Evolutionary conservation across 2,888 invertebrate species (phyloP), one percentile per base, ranked within the genome.

Genomic region (Ectemnius cavifrons): DNA sequence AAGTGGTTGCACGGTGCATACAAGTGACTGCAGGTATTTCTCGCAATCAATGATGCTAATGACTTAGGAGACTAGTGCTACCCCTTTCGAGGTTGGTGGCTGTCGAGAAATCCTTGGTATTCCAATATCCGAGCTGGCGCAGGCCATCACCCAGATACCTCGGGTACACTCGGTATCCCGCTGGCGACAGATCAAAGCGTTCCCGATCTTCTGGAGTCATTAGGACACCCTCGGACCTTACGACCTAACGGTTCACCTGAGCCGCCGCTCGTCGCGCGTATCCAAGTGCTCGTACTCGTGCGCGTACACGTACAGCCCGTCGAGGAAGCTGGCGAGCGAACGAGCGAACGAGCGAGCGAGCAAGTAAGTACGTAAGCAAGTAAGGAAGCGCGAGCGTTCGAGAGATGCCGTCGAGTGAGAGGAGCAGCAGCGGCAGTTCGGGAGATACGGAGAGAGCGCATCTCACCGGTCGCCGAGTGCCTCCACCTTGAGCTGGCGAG

Each of bases 401-500:
- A 71, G 69, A 74, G 68, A 69, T 52, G 58, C 63, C 73, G 69
- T 23, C 71, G 71, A 77, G 73, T 67, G 73, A 73, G 73, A 68
- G 62, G 47, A 75, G 37, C 37, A 37, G 37, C 37, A 11, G 37
- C 37, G 37, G 37, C 37, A 37, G 37, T 8, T 8, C 37, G 37
- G 37, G 8, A 37, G 37, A 37, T 57, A 72, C 68, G 57, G 60
- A 75, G 77, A 79, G 81, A 71, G 79, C 71, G 77, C 79, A 70
- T 78, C 78, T 78, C 69, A 66, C 68, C 70, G 75, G 75, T 75
- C 79, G 72, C 66, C 73, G 75, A 79, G 75, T 75, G 79, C 78
- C 75, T 75, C 79, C 79, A 79, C 79, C 79, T 79, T 79, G 79
- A 79, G 75, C 79, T 79, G 70, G 73, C 78, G n/a, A 23, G 27